Conservation (phyloP, 2,888 invertebrate species). For the Drosophila formosana region DNA sequence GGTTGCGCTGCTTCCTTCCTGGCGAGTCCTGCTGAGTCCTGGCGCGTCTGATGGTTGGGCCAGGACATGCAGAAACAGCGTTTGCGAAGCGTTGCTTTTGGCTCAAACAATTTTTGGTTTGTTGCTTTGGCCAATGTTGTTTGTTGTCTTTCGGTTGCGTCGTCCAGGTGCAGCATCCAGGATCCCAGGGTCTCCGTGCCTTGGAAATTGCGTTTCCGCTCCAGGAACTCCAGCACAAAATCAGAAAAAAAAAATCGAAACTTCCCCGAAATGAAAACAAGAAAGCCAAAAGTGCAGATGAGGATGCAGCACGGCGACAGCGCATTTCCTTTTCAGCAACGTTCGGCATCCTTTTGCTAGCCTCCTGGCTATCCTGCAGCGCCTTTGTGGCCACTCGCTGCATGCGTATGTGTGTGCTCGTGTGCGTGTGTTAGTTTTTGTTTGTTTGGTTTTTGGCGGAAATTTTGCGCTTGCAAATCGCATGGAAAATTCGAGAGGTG, state of each 20-base stretch:
- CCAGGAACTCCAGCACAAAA: conserved; percentile 41
- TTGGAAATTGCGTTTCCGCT: conserved; percentile 77
- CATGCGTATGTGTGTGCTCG: neutral
- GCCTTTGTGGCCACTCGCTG: conserved; percentile 41
- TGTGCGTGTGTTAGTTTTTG: conserved; percentile 54
- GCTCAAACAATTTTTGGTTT: conserved; percentile 75
- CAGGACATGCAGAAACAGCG: conserved; percentile 36
- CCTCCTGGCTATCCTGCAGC: conserved; percentile 40
- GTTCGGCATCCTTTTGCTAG: conserved; percentile 49
- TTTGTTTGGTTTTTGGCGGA: conserved; percentile 77
- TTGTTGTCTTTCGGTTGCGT: conserved; percentile 69
- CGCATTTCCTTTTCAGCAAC: conserved; percentile 55
- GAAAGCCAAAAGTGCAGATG: conserved; percentile 19
- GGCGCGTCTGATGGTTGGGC: neutral
- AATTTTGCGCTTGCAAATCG: conserved; percentile 79
- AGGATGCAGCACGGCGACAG: conserved; percentile 38
- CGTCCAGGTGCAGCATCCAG: neutral
- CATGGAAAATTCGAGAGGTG: conserved; percentile 70
- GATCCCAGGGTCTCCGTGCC: conserved; percentile 31
- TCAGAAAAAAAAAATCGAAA: conserved; percentile 25
- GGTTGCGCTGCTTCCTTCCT: neutral
- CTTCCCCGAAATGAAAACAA: conserved; percentile 18
- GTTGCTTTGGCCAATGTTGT: conserved; percentile 63
- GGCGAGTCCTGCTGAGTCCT: conserved; percentile 10
- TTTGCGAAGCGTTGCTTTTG: conserved; percentile 59